Evolutionary conservation across 2,113 vertebrate species (phyloP), one percentile per base, ranked within the genome.

Genomic region (Antidorcas marsupialis): DNA sequence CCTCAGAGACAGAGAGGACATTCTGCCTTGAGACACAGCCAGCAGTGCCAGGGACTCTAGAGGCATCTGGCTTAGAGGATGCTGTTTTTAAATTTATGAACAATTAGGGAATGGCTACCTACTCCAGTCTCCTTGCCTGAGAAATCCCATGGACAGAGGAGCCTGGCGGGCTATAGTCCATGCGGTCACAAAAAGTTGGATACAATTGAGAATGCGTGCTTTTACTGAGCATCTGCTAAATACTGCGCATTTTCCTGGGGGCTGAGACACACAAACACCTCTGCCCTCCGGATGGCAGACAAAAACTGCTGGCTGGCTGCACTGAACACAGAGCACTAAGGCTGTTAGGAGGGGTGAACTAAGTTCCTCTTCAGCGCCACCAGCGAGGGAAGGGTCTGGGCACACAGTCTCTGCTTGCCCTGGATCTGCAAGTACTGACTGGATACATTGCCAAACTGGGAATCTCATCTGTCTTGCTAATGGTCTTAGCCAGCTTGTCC

Each of bases 61-160:
- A 71, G 62, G 47, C 57, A 50, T 82, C 84, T 55, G 55, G 53
- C 13, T 23, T 43, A 30, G 52, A 30, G 39, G 76, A n/a, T 67
- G 87, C 84, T 93, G 1, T 71, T 95, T 96, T 83, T 89, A 76
- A 50, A 36, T 76, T 59, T 52, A 59, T 86, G 82, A 82, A 39
- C 79, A 92, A 0, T 87, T 71, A 59, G 71, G 71, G 43, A 43
- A 43, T 27, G 71, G 71, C 71, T 76, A 43, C 71, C 39, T 39
- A 43, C 71, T 76, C 39, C 71, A 27, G 12, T 43, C 14, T 43
- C 36, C 71, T 76, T 43, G 39, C 39, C 71, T 76, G 5, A 21
- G 71, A 76, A 76, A 76, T 43, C 39, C 39, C 36, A 12, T 7
- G 36, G 23, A 76, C 36, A 76, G 36, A 76, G 36, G 39, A 43